Base-by-base conservation (phyloP, 2,113 vertebrate genomes). In the Ramphastos sulfuratus region DNA sequence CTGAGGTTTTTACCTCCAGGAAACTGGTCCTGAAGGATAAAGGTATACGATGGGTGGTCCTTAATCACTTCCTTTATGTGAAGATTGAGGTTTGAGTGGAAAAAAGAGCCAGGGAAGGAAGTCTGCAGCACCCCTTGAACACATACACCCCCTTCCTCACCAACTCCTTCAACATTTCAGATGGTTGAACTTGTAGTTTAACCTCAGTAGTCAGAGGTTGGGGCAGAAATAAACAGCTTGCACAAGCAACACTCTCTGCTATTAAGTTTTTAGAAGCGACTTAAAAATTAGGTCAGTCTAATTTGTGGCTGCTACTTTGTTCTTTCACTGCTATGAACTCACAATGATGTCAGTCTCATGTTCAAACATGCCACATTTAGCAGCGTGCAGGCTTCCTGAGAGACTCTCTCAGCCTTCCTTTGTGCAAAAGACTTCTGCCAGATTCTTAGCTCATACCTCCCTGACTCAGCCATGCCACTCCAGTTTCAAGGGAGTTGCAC, bases 221-320 rank as follows among this genome's bases (percentile, higher is more conserved):
- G 50, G 76, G 39, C 42, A 71, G 95, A 94, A 91, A 95, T 90
- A 94, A 95, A 85, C 91, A 91, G 91, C 95, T 92, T 91, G 87
- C 87, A 92, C 93, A 96, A 94, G 85, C 87, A 91, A 77, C 73
- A 66, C 50, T 48, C 67, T 33, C 67, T 20, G 58, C 72, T 87
- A 88, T 88, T 90, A 91, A 89, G 61, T 63, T 91, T 93, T 91
- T 9, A 84, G 70, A 94, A 92, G 82, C 78, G 77, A 94, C 94
- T 96, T 92, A 87, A 90, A 96, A 96, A 95, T 92, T 93, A 94
- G 94, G 87, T 96, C 95, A 95, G 94, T 89, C 93, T 94, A 94
- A 93, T 97, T 96, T 96, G 90, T 92, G 95, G 92, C 92, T 95
- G 89, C 91, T 74, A 92, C 89, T 94, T 94, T 95, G 86, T 91